Percentiles rank a stretch among this genome's conserved stretches.
Conservation (phyloP, 2,113 vertebrate genomes). For the Macaca fascicularis region DNA sequence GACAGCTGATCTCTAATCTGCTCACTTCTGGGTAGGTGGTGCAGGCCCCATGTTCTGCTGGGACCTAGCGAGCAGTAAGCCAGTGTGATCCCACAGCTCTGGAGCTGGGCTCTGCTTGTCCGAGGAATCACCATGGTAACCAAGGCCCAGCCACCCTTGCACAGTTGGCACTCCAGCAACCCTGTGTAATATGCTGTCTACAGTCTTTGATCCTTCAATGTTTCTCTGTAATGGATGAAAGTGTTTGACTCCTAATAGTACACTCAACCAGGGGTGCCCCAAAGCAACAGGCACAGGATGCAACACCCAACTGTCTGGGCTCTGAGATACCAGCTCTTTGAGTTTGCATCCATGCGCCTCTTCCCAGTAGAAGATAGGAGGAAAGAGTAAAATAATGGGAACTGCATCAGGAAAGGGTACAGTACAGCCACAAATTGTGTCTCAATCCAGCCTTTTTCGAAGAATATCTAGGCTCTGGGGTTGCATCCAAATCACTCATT, state of each 20-base stretch:
- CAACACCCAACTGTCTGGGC: background rate
- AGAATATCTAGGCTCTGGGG: background rate
- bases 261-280: background rate
- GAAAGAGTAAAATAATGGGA: background rate
- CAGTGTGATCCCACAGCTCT: background rate
- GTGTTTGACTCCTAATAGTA: no score
- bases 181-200: background rate
- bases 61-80: background rate
- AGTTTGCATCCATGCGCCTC: background rate
- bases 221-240: background rate
- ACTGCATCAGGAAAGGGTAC: background rate
- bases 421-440: background rate
- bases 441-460: background rate
- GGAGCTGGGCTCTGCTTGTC: background rate
- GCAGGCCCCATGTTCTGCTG: background rate
- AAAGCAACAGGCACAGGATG: background rate
- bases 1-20: background rate
- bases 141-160: background rate
- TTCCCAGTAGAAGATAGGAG: background rate
- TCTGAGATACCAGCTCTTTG: background rate
- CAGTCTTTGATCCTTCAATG: background rate
- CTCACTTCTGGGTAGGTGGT: background rate
- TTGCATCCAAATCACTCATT: background rate
- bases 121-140: background rate
- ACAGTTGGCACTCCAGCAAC: background rate